phyloP scores from a whole-genome alignment of 92 coral and sea anemone genomes.

The Zoanthus solanderi region DNA sequence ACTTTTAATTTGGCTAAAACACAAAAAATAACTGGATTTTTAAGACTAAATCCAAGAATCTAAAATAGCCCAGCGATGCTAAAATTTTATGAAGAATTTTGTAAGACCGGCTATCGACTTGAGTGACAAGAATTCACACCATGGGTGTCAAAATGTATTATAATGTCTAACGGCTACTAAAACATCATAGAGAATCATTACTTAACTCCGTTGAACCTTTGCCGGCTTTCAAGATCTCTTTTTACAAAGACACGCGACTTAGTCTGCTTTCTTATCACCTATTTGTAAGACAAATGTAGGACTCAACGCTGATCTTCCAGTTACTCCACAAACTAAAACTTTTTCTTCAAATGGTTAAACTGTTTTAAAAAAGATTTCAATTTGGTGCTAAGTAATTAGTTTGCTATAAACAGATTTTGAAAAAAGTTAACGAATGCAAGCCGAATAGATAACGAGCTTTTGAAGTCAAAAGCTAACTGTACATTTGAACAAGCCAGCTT shows the following conservation, averaged over 20 bases:
- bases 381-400: slow-evolving; percentile 31
- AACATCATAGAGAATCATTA: not conserved
- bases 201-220: not conserved
- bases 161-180: not conserved
- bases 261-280: not conserved
- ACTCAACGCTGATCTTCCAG: not conserved
- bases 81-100: not conserved
- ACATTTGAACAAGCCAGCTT: slow-evolving; percentile 30
- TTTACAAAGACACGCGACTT: not conserved
- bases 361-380: slow-evolving; percentile 17
- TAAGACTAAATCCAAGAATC: not conserved
- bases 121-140: not conserved
- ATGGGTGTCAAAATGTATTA: not conserved
- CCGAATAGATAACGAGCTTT: slow-evolving; percentile 19
- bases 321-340: not conserved
- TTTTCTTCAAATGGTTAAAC: not conserved
- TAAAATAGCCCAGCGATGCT: not conserved
- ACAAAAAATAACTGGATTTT: not conserved
- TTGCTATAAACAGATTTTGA: slow-evolving; percentile 21
- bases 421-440: slow-evolving; percentile 6
- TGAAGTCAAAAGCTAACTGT: slow-evolving; percentile 19
- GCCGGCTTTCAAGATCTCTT: not conserved
- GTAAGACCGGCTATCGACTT: not conserved
- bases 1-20: not conserved
- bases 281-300: not conserved